A percentile compares a stretch with the other conserved stretches of the same genome.
Evolutionary conservation across 2,797 vertebrate species (phyloP).

Genomic region (Mionectes olivaceus): DNA sequence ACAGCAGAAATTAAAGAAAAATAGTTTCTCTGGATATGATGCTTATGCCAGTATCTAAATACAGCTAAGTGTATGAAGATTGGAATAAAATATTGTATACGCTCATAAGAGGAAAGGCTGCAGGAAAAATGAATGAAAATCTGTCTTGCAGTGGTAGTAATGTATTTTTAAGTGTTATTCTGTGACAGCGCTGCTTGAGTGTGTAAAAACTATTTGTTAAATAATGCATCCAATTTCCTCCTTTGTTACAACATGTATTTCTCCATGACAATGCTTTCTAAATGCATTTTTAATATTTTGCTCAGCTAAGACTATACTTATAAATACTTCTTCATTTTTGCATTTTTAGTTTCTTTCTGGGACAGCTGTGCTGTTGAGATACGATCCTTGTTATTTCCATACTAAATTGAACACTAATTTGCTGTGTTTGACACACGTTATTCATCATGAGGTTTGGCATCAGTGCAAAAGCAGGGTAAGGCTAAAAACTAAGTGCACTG

Average conservation of each 20-base stretch:
- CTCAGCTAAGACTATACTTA: neutral
- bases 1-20: neutral
- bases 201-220: neutral
- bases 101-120: neutral
- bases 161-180: neutral
- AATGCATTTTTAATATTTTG: neutral
- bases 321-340: neutral
- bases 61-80: neutral
- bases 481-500: neutral
- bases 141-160: neutral
- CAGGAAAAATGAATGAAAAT: neutral
- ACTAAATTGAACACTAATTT: neutral
- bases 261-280: neutral
- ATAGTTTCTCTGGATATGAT: neutral
- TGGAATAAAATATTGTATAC: neutral
- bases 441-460: neutral
- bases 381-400: neutral
- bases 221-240: neutral
- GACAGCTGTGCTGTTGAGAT: neutral
- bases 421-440: neutral
- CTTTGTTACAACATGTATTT: neutral
- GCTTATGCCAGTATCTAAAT: neutral
- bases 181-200: neutral
- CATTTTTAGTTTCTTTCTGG: neutral
- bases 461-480: neutral